These are phyloP conservation scores for Sicus ferrugineus DNA, from an alignment of 2,888 invertebrate genomes.

Conservation along the genomic window DNA sequence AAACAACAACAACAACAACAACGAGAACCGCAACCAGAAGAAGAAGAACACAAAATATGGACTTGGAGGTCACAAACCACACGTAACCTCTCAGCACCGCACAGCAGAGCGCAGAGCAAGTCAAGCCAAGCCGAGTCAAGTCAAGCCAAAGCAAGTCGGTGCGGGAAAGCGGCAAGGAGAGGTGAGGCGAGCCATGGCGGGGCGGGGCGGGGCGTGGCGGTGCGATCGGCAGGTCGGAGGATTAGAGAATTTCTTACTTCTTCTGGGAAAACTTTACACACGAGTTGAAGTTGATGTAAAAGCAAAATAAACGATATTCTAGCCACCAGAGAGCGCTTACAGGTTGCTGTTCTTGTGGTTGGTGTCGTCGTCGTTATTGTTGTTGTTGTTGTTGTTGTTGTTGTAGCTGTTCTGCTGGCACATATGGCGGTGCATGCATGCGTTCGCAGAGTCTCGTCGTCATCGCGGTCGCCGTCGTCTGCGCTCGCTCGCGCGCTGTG, in stretches of 20 bases:
- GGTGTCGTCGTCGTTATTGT: not conserved
- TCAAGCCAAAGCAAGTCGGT: conserved; percentile 7
- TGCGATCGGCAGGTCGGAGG: too few relatives aligned
- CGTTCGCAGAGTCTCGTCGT: conserved; percentile 8
- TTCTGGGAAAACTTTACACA: conserved; percentile 30
- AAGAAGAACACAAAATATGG: conserved; percentile 46
- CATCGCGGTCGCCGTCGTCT: conserved; percentile 15
- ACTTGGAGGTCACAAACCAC: conserved; percentile 56
- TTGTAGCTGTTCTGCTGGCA: conserved; percentile 20
- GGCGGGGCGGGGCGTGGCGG: not conserved
- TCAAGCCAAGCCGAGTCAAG: not conserved
- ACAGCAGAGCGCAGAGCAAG: conserved; percentile 18
- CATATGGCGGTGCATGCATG: conserved; percentile 29
- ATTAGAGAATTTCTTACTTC: conserved; percentile 29
- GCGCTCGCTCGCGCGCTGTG: conserved; percentile 18
- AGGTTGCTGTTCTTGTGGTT: not conserved
- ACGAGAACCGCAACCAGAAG: not conserved
- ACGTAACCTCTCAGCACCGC: conserved; percentile 56
- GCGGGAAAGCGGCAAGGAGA: too few relatives aligned
- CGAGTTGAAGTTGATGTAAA: not conserved
- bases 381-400: conserved; percentile 13
- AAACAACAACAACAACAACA: conserved; percentile 18
- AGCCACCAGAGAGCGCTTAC: not conserved
- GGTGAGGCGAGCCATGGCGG: too few relatives aligned
- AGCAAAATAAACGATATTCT: not conserved